These are phyloP conservation scores for Drosophila tristis DNA, from an alignment of 1,140 invertebrate species.

Conservation along the genomic window DNA sequence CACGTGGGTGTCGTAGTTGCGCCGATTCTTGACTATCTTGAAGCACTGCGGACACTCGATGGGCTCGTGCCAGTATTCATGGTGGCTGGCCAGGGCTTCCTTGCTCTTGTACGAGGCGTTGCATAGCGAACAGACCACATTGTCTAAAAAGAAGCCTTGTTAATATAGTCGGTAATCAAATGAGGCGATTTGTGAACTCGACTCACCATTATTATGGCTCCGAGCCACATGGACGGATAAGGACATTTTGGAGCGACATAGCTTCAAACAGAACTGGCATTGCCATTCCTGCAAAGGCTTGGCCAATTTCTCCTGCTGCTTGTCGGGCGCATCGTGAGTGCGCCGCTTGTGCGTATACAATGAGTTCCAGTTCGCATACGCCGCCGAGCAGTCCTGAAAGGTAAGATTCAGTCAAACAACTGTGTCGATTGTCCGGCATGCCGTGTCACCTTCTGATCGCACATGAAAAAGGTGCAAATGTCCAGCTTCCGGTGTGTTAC, in stretches of 20 bases:
- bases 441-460: slow-evolving; percentile 54
- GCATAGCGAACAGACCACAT: slow-evolving; percentile 62
- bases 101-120: slow-evolving; percentile 62
- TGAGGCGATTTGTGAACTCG: slow-evolving; percentile 11
- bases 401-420: not conserved
- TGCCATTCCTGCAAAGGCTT: slow-evolving; percentile 46
- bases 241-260: slow-evolving; percentile 76
- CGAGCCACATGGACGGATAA: slow-evolving; percentile 78
- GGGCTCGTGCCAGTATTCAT: slow-evolving; percentile 64
- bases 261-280: slow-evolving; percentile 75
- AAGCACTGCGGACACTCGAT: slow-evolving; percentile 62
- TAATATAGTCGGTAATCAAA: not conserved
- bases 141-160: slow-evolving; percentile 47
- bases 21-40: slow-evolving; percentile 71
- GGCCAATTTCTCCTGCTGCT: slow-evolving; percentile 7
- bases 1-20: slow-evolving; percentile 68
- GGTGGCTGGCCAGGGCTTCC: slow-evolving; percentile 60
- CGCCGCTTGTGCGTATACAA: slow-evolving; percentile 71
- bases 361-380: slow-evolving; percentile 68
- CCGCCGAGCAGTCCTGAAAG: slow-evolving; percentile 57
- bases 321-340: slow-evolving; percentile 45
- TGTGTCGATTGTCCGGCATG: no score
- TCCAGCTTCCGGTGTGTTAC: slow-evolving; percentile 43
- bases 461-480: slow-evolving; percentile 67
- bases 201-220: slow-evolving; percentile 77